These are phyloP conservation scores for Gallinago stenura DNA, from an alignment of 2,797 vertebrate species.

Conservation along the genomic window DNA sequence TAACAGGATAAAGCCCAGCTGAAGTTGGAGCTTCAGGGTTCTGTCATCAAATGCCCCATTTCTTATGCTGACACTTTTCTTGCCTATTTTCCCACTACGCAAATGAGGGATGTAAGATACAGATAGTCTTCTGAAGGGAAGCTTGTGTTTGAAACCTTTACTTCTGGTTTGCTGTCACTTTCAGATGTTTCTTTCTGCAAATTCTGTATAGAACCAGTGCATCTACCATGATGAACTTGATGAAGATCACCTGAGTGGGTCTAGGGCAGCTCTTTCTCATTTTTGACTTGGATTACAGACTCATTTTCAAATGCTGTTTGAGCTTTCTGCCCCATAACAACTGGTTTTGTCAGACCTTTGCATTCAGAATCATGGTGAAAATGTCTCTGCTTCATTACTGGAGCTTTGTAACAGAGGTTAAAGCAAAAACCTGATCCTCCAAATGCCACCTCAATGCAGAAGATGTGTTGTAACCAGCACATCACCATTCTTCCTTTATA, in stretches of 20 bases:
- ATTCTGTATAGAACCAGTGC: neutral
- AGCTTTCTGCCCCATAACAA: neutral
- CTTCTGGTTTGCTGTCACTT: constrained; percentile 1
- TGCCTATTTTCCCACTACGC: neutral
- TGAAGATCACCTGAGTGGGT: neutral
- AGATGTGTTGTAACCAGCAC: neutral
- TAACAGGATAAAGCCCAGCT: neutral
- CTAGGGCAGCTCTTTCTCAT: neutral
- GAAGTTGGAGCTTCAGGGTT: neutral
- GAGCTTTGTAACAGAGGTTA: neutral
- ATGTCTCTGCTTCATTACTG: neutral
- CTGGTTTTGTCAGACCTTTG: constrained; percentile 1
- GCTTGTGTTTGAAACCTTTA: neutral
- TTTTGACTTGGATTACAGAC: neutral
- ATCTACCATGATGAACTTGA: neutral
- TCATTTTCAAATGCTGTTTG: neutral
- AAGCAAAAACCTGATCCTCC: neutral
- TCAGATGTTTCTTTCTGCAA: neutral
- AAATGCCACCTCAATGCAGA: neutral
- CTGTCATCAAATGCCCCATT: neutral
- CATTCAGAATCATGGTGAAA: neutral
- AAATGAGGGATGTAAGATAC: neutral
- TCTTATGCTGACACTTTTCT: neutral
- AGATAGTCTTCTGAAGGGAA: neutral
- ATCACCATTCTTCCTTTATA: neutral